Conservation (phyloP, 2,113 vertebrate species). For the Hyla sarda region DNA sequence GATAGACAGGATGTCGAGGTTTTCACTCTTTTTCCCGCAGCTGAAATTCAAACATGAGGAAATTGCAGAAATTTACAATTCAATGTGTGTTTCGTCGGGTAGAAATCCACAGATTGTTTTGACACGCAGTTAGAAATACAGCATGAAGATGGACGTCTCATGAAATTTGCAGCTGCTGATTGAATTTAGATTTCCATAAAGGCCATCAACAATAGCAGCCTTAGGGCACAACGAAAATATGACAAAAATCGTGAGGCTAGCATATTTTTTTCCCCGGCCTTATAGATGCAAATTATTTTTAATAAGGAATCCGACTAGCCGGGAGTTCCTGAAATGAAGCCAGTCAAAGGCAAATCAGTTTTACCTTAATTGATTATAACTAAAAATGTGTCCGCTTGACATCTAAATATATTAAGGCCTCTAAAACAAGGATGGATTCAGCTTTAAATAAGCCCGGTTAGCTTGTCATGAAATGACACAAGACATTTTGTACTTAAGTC, state of each 20-base stretch:
- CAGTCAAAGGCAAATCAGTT: conserved; percentile 70
- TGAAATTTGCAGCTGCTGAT: conserved; percentile 88
- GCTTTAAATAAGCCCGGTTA: not conserved
- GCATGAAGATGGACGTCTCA: conserved; percentile 85
- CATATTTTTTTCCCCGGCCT: conserved; percentile 72
- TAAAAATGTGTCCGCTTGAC: conserved; percentile 71
- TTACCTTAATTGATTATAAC: conserved; percentile 75
- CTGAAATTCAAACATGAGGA: conserved; percentile 75
- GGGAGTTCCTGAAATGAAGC: conserved; percentile 72
- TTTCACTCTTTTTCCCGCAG: conserved; percentile 71
- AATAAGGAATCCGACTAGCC: conserved; percentile 75
- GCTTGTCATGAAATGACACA: conserved; percentile 5
- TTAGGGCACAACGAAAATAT: conserved; percentile 74
- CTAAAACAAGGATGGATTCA: conserved; percentile 34
- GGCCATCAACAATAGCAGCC: conserved; percentile 85
- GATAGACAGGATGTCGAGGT: conserved; percentile 63
- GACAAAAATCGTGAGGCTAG: conserved; percentile 76
- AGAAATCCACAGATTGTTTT: conserved; percentile 85
- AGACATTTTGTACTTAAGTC: not conserved
- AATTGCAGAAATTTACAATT: conserved; percentile 85
- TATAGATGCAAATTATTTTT: conserved; percentile 74
- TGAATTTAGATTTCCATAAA: conserved; percentile 94
- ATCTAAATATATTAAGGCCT: conserved; percentile 70
- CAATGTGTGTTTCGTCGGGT: conserved; percentile 80
- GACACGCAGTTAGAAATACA: conserved; percentile 87